A percentile compares a stretch with the other conserved stretches of the same genome.
phyloP scores from a whole-genome alignment of 2,888 invertebrate species.

The Andricus quercusramuli region DNA sequence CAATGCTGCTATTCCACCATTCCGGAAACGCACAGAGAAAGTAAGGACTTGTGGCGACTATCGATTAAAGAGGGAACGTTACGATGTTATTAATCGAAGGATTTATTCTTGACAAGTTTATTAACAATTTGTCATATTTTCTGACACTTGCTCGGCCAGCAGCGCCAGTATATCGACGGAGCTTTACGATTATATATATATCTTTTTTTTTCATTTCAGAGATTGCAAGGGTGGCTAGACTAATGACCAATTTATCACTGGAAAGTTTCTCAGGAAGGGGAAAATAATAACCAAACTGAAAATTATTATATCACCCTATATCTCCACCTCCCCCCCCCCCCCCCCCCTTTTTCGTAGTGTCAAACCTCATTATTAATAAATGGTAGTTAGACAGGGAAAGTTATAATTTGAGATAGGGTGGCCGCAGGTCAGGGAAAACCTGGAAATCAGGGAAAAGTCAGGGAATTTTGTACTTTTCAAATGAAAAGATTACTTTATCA shows the following conservation, averaged over 20 bases:
- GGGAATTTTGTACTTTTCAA: too few relatives aligned
- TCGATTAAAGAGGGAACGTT: constrained; percentile 5
- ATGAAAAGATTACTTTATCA: too few relatives aligned
- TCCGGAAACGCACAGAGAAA: constrained; percentile 1
- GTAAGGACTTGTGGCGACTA: background rate
- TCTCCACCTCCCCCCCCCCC: too few relatives aligned
- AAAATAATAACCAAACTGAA: background rate
- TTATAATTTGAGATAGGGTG: too few relatives aligned
- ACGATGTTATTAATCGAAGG: constrained; percentile 5
- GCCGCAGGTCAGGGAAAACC: too few relatives aligned
- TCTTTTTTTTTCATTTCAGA: background rate
- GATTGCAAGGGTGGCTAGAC: background rate
- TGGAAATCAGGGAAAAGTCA: too few relatives aligned
- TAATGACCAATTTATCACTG: background rate
- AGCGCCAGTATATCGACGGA: background rate
- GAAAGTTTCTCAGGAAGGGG: background rate
- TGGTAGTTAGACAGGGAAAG: too few relatives aligned
- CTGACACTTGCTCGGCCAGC: background rate
- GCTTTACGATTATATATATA: background rate
- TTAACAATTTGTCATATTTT: background rate
- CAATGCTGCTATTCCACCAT: background rate
- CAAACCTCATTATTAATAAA: too few relatives aligned
- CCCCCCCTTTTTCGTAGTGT: too few relatives aligned
- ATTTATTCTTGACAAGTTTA: constrained; percentile 7
- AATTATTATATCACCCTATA: too few relatives aligned